Evolutionary conservation across 2,797 vertebrate genomes (phyloP).

Genomic region (Argyrosomus regius): DNA sequence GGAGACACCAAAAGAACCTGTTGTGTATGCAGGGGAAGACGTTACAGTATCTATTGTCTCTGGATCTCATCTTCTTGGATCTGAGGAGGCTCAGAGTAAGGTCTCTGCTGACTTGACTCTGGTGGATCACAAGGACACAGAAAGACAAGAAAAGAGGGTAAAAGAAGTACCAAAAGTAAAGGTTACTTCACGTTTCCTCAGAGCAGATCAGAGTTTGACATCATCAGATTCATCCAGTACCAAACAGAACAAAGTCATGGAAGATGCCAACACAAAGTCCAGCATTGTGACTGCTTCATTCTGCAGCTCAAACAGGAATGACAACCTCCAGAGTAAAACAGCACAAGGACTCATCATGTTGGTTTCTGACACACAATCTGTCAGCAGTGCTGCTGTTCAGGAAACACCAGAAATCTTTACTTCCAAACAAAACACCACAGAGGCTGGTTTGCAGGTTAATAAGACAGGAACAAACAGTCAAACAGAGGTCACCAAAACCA

Average conservation of each 20-base stretch:
- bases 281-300: not conserved
- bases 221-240: not conserved
- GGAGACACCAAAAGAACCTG: not conserved
- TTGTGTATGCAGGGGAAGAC: rapidly evolving
- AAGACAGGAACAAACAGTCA: no score
- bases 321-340: not conserved
- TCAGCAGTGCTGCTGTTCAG: no score
- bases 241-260: not conserved
- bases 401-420: no score
- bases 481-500: no score
- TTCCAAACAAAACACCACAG: no score
- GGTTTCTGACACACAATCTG: no score
- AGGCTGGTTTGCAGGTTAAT: no score
- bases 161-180: not conserved
- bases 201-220: not conserved
- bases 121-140: not conserved
- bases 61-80: not conserved
- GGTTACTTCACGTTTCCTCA: not conserved
- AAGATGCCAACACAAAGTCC: not conserved
- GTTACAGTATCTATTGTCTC: not conserved
- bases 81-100: not conserved
- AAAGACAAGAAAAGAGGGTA: not conserved
- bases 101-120: not conserved
- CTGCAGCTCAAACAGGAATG: not conserved
- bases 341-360: not conserved